Evolutionary conservation across 2,888 invertebrate species (phyloP), one percentile per base, ranked within the genome.

Genomic region (Crossocerus cetratus): DNA sequence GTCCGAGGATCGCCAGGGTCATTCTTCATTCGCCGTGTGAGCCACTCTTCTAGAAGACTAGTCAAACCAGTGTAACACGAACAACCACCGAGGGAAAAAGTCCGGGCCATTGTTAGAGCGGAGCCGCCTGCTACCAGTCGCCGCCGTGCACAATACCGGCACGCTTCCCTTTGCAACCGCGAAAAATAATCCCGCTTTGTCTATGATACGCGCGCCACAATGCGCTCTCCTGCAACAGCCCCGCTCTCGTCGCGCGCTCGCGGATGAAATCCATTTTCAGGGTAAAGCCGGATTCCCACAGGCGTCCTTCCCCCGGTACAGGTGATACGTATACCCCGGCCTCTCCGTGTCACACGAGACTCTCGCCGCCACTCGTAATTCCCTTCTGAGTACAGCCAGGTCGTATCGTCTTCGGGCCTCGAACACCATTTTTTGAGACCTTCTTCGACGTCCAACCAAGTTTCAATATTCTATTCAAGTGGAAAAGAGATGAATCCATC

Each of bases 101-200:
- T 78, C 74, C 67, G 75, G 32, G 77, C 84, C 80, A 86, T 86
- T 86, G 85, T 86, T 84, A 78, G 65, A 70, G 74, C 72, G 78
- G 65, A 72, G 76, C 73, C 74, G 76, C 77, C 75, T 86, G 85
- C 85, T 84, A 80, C 70, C 70, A 76, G 65, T 68, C 72, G 67
- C 72, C 70, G 60, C 32, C 8, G 8, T 32, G 69, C 63, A 86
- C 85, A 85, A 84, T 85, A 81, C 83, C 72, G 68, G 80, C 84
- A 82, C 81, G 84, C 84, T 86, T 87, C 86, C 32, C 86, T 84
- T 85, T 82, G 82, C 83, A 84, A 84, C 79, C 81, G 83, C 84
- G 86, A 86, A 87, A 87, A 87, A 86, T 86, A 87, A 86, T 86
- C 86, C 83, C 68, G 85, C 86, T 87, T 87, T 87, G 87, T 87